Evolutionary conservation across 1,140 invertebrate genomes (phyloP).

Genomic region (Bathynomus jamesi): DNA sequence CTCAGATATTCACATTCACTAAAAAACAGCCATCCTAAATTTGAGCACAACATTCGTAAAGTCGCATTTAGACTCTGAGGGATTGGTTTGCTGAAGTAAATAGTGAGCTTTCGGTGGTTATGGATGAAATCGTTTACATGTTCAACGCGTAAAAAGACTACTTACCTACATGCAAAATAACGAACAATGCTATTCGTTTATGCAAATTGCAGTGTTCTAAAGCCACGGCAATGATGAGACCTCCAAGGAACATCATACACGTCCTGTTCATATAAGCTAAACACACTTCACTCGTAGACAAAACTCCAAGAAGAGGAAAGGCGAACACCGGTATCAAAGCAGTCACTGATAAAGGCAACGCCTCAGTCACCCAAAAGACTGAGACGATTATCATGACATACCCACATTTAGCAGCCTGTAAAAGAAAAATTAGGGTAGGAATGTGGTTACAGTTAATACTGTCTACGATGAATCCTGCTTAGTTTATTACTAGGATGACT

Average conservation of each 20-base stretch:
- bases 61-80: no score
- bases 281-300: constrained; percentile 37
- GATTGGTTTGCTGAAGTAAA: no score
- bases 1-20: no score
- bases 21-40: no score
- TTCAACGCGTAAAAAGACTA: no score
- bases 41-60: no score
- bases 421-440: no score
- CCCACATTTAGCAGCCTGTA: constrained; percentile 42
- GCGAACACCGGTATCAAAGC: constrained; percentile 46
- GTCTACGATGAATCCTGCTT: no score
- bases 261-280: constrained; percentile 52
- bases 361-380: constrained; percentile 48
- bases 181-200: constrained; percentile 63
- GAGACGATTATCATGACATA: constrained; percentile 46
- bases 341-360: constrained; percentile 47
- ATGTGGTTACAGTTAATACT: no score
- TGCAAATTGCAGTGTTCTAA: constrained; percentile 78
- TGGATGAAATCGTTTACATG: no score
- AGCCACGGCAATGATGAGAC: constrained; percentile 71
- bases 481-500: no score
- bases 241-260: constrained; percentile 67
- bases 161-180: neutral
- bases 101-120: no score
- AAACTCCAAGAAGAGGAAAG: constrained; percentile 43